Evolutionary conservation across 37 sponge, comb jelly and placozoan species (phyloP).

Genomic region (Beroe forskalii): DNA sequence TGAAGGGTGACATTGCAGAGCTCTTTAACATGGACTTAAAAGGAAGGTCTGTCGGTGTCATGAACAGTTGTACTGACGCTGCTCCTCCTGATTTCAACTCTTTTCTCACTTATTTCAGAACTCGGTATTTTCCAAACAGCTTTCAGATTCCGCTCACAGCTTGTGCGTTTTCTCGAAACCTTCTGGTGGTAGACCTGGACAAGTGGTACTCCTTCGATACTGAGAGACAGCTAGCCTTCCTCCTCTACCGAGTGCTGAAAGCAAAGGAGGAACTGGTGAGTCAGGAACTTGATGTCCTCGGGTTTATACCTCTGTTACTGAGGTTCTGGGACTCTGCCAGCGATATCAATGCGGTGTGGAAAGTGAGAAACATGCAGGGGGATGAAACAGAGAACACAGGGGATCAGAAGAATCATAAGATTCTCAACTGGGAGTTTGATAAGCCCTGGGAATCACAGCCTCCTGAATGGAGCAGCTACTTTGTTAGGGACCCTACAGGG

Average conservation of each 20-base stretch:
- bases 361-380: neutral
- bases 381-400: neutral
- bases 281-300: neutral
- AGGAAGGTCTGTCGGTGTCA: neutral
- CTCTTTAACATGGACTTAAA: conserved; percentile 15
- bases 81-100: neutral
- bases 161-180: neutral
- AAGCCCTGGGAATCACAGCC: neutral
- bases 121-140: neutral
- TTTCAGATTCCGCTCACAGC: neutral
- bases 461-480: neutral
- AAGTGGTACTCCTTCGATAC: neutral
- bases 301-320: neutral
- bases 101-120: neutral
- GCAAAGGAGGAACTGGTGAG: neutral
- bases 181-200: conserved; percentile 37
- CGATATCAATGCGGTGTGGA: neutral
- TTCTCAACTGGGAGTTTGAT: neutral
- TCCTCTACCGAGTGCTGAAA: neutral
- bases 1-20: conserved; percentile 18
- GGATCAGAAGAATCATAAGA: neutral
- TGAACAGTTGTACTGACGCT: neutral
- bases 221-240: neutral
- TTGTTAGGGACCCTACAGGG: conserved; percentile 5
- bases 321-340: neutral